Conservation (phyloP, 2,888 invertebrate genomes). For the Eristalis intricaria region DNA sequence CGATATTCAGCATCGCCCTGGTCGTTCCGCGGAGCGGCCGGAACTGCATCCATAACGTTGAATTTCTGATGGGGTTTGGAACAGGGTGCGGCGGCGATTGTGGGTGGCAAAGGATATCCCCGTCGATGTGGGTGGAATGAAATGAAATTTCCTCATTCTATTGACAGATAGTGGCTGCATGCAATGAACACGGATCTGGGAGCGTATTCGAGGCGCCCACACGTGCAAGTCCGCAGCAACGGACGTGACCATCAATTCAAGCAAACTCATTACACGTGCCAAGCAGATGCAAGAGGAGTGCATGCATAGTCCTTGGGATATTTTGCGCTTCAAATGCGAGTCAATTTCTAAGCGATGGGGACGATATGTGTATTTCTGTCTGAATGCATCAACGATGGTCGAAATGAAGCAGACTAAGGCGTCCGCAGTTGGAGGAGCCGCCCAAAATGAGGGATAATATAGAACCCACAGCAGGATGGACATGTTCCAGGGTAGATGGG, state of each 20-base stretch:
- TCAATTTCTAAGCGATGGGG: too few species aligned
- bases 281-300: too few species aligned
- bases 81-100: neutral
- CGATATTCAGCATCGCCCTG: neutral
- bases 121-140: neutral
- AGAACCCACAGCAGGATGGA: too few species aligned
- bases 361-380: too few species aligned
- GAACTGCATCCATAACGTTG: neutral
- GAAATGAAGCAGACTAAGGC: too few species aligned
- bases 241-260: neutral
- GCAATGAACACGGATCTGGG: neutral
- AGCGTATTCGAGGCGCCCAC: neutral
- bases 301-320: too few species aligned
- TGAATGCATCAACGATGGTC: too few species aligned
- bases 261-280: neutral
- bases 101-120: neutral
- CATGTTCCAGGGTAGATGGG: too few species aligned
- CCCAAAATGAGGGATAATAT: too few species aligned
- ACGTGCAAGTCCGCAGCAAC: neutral
- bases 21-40: neutral
- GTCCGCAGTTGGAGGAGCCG: too few species aligned
- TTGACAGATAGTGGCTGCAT: conserved; percentile 8
- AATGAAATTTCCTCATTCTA: neutral
- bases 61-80: neutral
- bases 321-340: too few species aligned